Base-by-base conservation (phyloP, 2,113 vertebrate species). In the Mesitornis unicolor region DNA sequence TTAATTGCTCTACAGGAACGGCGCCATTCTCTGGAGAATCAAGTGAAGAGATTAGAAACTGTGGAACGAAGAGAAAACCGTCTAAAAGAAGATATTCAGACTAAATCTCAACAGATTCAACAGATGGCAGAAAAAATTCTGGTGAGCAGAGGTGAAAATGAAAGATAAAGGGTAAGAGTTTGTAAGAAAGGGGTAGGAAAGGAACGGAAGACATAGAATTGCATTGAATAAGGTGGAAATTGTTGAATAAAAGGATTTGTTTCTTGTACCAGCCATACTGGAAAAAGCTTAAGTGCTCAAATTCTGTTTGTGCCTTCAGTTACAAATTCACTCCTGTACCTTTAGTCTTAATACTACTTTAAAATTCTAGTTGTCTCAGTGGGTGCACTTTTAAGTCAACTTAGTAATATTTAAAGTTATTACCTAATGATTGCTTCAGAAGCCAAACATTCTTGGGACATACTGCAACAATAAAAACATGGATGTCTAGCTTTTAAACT, bases 61-160 rank as follows among this genome's bases (percentile, higher is more conserved):
- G 99, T 99, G 83, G 99, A 99, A 94, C 98, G 99, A 40, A 98
- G 99, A 93, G 99, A 99, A 98, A 99, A 98, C 61, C 99, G 99
- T 90, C 98, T 99, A 53, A 99, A 99, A 97, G 99, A 99, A 95
- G 99, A 99, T 97, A 99, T 99, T 96, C 99, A 99, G 96, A 99
- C 99, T 96, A 99, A 99, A 96, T 99, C 98, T 94, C 99, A 99
- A 95, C 99, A 99, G 98, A 99, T 99, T 95, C 99, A 99, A 97
- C 99, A 99, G 98, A 99, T 99, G 99, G 98, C 99, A 81, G 99
- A 99, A 97, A 99, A 99, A 98, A 99, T 99, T 98, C 98, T 99
- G 99, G 99, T 99, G 98, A 98, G 99, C 97, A 97, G 96, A 96
- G 88, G 84, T 59, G 42, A 75, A 96, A 96, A 95, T 85, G 70